Conservation (phyloP, 2,888 invertebrate genomes). For the Ditula angustiorana region DNA sequence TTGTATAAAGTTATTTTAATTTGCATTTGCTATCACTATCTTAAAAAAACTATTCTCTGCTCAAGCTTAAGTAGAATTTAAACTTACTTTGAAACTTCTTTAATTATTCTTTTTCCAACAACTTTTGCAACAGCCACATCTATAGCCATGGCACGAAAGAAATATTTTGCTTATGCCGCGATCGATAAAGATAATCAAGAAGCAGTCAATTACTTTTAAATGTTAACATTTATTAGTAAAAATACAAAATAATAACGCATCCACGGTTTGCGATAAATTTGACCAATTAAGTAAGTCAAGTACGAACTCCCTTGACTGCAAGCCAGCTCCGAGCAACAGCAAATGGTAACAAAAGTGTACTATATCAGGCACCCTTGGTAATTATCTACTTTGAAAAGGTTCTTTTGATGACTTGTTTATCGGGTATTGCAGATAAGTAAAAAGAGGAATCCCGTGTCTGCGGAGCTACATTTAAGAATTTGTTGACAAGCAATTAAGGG, state of each 20-base stretch:
- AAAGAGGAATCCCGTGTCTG: conserved; percentile 69
- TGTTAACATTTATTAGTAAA: too few relatives aligned
- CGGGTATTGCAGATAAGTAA: conserved; percentile 66
- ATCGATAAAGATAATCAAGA: too few relatives aligned
- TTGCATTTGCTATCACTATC: conserved; percentile 6
- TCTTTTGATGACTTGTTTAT: conserved; percentile 70
- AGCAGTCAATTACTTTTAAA: too few relatives aligned
- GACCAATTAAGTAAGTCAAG: too few relatives aligned
- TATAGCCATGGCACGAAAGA: too few relatives aligned
- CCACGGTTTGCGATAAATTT: too few relatives aligned
- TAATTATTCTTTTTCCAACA: too few relatives aligned
- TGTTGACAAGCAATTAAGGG: conserved; percentile 80
- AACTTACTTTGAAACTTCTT: too few relatives aligned
- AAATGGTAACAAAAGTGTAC: conserved; percentile 32
- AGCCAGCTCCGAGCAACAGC: conserved; percentile 3
- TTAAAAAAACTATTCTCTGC: background rate
- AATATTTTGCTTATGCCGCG: too few relatives aligned
- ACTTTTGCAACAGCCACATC: too few relatives aligned
- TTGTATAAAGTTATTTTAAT: background rate
- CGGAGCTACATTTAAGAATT: conserved; percentile 75
- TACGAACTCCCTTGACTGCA: conserved; percentile 1
- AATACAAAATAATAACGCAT: too few relatives aligned
- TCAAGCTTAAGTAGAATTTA: too few relatives aligned
- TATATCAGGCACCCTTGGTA: conserved; percentile 20
- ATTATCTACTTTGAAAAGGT: conserved; percentile 52